Conservation (phyloP, 2,797 vertebrate genomes). For the Leptatherina wallacei region DNA sequence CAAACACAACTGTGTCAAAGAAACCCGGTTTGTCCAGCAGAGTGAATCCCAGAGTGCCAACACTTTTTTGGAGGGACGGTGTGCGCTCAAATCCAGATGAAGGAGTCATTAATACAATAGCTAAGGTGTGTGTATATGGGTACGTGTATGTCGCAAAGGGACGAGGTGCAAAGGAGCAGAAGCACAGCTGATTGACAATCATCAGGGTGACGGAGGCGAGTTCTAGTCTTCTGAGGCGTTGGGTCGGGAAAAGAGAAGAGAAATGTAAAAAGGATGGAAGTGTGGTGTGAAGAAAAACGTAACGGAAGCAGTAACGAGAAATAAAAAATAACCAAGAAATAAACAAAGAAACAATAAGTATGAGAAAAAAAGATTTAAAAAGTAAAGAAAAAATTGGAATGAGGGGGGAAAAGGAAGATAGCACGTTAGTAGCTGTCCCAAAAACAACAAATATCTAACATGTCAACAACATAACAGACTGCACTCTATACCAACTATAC, state of each 20-base stretch:
- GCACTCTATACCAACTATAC: slow-evolving; percentile 28
- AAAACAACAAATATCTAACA: slow-evolving; percentile 45
- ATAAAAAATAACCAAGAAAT: not conserved
- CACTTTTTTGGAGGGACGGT: not conserved
- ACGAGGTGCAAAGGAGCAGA: slow-evolving; percentile 72
- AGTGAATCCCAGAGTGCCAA: too few species aligned
- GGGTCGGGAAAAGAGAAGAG: slow-evolving; percentile 21
- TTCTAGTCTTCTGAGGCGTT: slow-evolving; percentile 80
- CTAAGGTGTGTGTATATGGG: slow-evolving; percentile 5
- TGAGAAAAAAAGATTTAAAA: slow-evolving; percentile 2
- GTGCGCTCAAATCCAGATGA: not conserved
- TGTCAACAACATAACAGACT: slow-evolving; percentile 21
- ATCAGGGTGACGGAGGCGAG: slow-evolving; percentile 66
- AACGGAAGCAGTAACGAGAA: not conserved
- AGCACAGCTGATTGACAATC: slow-evolving; percentile 77
- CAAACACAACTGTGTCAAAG: too few species aligned
- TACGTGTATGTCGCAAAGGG: slow-evolving; percentile 22
- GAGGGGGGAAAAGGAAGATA: slow-evolving; percentile 68
- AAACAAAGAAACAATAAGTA: not conserved
- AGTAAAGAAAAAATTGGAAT: slow-evolving; percentile 20
- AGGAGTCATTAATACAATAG: slow-evolving; percentile 2
- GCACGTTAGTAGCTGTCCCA: slow-evolving; percentile 77
- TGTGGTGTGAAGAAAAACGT: not conserved
- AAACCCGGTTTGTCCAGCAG: too few species aligned
- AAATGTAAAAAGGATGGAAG: slow-evolving; percentile 1